These are phyloP conservation scores for Caradrina clavipalpis DNA, from an alignment of 2,888 invertebrate species.

Conservation along the genomic window DNA sequence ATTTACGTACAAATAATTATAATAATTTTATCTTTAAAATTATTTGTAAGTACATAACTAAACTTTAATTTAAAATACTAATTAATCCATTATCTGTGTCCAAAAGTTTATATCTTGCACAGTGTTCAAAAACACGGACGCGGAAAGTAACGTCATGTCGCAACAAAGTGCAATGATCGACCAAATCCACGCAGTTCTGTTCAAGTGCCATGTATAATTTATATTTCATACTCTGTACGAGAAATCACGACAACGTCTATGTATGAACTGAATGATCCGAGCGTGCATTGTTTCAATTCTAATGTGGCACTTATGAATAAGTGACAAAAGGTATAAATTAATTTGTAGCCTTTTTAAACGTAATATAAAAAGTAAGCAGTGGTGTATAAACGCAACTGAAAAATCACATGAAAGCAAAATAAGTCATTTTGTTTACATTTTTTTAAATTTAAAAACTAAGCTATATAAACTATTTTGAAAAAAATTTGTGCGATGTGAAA, in stretches of 20 bases:
- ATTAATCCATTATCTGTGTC: not conserved
- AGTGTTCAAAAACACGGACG: slow-evolving; percentile 55
- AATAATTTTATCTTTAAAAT: no score
- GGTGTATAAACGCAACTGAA: no score
- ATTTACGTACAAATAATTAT: no score
- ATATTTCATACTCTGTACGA: slow-evolving; percentile 17
- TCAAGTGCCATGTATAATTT: slow-evolving; percentile 24
- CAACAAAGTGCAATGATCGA: slow-evolving; percentile 67
- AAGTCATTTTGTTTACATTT: no score
- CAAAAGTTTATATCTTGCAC: slow-evolving; percentile 49
- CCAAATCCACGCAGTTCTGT: slow-evolving; percentile 56
- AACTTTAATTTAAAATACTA: no score
- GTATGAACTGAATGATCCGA: not conserved
- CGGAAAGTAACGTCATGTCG: slow-evolving; percentile 67
- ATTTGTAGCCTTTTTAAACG: not conserved
- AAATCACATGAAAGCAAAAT: no score
- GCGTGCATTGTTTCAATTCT: not conserved
- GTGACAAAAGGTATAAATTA: no score
- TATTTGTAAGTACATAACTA: no score
- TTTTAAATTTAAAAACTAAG: no score
- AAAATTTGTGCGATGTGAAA: no score
- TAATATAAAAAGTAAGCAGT: no score
- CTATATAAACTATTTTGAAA: no score
- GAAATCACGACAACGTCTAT: slow-evolving; percentile 14
- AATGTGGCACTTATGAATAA: not conserved